phyloP scores from a whole-genome alignment of 2,797 vertebrate species.

The Sebastes reedi region DNA sequence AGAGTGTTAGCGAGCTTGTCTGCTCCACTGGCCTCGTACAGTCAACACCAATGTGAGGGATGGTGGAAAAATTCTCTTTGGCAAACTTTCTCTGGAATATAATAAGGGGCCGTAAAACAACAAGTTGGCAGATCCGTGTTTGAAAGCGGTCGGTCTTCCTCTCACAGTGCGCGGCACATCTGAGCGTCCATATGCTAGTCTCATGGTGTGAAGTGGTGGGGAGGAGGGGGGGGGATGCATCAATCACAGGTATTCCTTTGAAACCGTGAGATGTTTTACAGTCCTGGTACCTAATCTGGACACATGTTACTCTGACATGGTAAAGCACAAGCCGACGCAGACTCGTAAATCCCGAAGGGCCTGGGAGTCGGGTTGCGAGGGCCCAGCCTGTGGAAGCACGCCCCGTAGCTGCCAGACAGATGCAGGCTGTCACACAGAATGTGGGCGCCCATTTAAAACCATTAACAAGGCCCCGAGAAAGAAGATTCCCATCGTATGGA shows the following conservation, averaged over 20 bases:
- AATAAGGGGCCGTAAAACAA: conserved; percentile 41
- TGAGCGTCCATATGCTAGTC: not conserved
- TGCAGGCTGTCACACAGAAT: conserved; percentile 68
- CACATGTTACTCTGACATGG: conserved; percentile 68
- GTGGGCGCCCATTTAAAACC: conserved; percentile 73
- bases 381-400: conserved; percentile 59
- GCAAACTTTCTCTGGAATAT: conserved; percentile 52
- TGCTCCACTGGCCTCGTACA: conserved; percentile 76
- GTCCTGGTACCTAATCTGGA: conserved; percentile 68
- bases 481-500: conserved; percentile 25
- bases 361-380: conserved; percentile 62
- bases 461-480: conserved; percentile 68
- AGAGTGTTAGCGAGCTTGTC: conserved; percentile 41
- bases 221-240: not conserved
- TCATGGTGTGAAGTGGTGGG: not conserved
- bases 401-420: conserved; percentile 60
- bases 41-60: conserved; percentile 57
- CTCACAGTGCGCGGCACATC: not conserved
- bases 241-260: conserved; percentile 65
- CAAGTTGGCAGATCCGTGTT: conserved; percentile 33
- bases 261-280: conserved; percentile 73
- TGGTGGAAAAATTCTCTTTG: conserved; percentile 52
- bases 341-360: conserved; percentile 70
- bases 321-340: conserved; percentile 55
- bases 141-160: conserved; percentile 3